phyloP scores from a whole-genome alignment of 2,113 vertebrate genomes.

The Periophthalmodon schlosseri region DNA sequence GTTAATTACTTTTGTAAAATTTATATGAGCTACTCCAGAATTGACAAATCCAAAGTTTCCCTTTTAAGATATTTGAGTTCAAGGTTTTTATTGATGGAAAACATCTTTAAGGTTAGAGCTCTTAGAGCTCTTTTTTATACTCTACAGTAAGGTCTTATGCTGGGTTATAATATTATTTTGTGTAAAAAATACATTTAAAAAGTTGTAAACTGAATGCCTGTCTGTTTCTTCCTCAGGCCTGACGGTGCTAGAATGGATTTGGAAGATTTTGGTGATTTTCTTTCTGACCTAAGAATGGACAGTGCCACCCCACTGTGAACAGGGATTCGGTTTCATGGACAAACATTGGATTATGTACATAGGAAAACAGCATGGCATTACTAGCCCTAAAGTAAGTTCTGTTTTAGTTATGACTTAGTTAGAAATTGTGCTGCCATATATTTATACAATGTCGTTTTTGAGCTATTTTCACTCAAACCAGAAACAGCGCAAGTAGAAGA shows the following conservation, averaged over 20 bases:
- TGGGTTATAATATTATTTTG: neutral
- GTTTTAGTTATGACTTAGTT: neutral
- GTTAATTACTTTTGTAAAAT: too few species aligned
- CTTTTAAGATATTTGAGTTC: too few species aligned
- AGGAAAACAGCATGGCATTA: neutral
- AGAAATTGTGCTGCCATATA: neutral
- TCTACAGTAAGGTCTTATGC: too few species aligned
- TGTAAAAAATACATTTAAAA: too few species aligned
- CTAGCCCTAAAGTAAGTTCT: neutral
- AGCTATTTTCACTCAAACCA: too few species aligned
- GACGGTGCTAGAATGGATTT: neutral
- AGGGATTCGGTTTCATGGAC: neutral
- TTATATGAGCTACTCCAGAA: too few species aligned
- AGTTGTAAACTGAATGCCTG: neutral
- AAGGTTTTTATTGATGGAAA: too few species aligned
- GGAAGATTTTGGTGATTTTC: neutral
- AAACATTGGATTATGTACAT: neutral
- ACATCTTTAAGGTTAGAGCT: too few species aligned
- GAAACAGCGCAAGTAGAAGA: too few species aligned
- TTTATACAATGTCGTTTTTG: too few species aligned
- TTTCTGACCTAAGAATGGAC: neutral
- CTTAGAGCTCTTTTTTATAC: too few species aligned
- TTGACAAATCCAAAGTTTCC: too few species aligned
- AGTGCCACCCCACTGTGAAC: neutral
- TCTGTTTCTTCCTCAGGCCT: neutral